Evolutionary conservation across 2,888 invertebrate genomes (phyloP).

Genomic region (Cylindroiulus punctatus): DNA sequence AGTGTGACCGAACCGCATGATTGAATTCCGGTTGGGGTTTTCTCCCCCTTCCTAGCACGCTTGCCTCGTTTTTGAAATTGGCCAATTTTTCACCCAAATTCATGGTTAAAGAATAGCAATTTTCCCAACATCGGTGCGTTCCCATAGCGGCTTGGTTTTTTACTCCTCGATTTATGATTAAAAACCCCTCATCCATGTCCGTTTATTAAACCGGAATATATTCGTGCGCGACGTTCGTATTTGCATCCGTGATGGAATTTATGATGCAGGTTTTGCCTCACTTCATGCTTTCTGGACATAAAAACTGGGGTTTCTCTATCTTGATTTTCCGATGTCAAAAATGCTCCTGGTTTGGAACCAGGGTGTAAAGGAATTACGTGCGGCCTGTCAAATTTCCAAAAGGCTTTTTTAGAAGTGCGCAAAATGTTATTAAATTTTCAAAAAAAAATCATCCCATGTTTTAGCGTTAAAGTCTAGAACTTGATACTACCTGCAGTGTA

Average conservation of each 20-base stretch:
- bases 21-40: slow-evolving; percentile 6
- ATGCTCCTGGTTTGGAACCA: neutral
- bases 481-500: neutral
- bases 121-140: neutral
- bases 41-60: neutral
- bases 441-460: neutral
- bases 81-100: neutral
- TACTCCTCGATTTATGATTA: slow-evolving; percentile 18
- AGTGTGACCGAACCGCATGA: slow-evolving; percentile 18
- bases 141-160: neutral
- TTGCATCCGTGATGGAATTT: slow-evolving; percentile 18
- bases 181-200: slow-evolving; percentile 18
- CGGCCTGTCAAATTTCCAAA: neutral
- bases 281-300: slow-evolving; percentile 18
- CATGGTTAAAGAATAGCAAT: neutral
- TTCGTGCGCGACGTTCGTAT: slow-evolving; percentile 18
- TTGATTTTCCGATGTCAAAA: neutral
- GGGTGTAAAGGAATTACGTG: slow-evolving; percentile 18
- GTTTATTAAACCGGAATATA: slow-evolving; percentile 18
- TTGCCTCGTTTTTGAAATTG: slow-evolving; percentile 18
- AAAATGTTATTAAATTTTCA: slow-evolving; percentile 9
- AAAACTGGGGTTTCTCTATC: slow-evolving; percentile 8
- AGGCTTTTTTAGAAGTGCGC: neutral
- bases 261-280: slow-evolving; percentile 10
- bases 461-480: neutral